Conservation (phyloP, 2,113 vertebrate genomes). For the Martes martes region DNA sequence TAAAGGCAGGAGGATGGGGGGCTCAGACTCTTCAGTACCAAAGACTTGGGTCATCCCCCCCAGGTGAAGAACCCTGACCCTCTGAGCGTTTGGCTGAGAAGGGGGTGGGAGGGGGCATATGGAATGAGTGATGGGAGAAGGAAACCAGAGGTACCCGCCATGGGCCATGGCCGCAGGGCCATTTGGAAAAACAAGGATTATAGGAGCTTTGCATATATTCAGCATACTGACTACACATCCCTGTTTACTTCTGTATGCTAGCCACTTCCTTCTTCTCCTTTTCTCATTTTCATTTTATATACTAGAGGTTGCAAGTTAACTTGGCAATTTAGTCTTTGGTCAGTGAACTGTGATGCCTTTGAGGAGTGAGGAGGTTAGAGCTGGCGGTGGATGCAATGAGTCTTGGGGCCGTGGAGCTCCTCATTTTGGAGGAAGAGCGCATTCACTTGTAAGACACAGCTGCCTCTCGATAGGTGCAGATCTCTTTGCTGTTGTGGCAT, state of each 20-base stretch:
- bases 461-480: not conserved
- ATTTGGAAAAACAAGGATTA: not conserved
- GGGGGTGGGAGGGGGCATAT: rapidly evolving
- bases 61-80: not conserved
- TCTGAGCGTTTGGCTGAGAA: not conserved
- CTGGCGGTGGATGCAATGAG: not conserved
- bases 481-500: not conserved
- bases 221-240: rapidly evolving
- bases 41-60: not conserved
- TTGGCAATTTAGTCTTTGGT: not conserved
- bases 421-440: not conserved
- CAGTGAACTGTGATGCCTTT: not conserved
- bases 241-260: rapidly evolving
- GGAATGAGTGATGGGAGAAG: not conserved
- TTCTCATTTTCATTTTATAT: not conserved
- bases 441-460: not conserved
- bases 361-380: not conserved
- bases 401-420: not conserved
- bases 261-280: not conserved
- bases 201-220: not conserved
- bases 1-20: not conserved
- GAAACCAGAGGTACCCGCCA: rapidly evolving
- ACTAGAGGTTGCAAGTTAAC: not conserved
- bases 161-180: not conserved
- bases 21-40: not conserved